Evolutionary conservation across 2,113 vertebrate genomes (phyloP).

Genomic region (Ancistrus triradiatus): DNA sequence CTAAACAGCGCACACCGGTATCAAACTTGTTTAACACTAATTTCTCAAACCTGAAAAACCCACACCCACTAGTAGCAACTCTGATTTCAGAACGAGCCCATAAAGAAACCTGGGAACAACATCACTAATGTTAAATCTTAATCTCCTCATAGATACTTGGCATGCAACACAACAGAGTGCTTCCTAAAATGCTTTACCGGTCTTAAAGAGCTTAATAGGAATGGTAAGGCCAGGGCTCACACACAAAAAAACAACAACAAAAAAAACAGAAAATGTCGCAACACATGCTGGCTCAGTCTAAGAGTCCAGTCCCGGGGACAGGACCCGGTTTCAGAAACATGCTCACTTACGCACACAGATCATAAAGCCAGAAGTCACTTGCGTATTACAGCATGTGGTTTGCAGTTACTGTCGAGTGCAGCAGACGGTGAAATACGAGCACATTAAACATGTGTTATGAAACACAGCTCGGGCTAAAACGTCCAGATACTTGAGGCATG

Average conservation of each 20-base stretch:
- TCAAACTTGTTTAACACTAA: too few relatives aligned
- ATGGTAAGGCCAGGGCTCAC: background rate
- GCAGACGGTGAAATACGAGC: slow-evolving; percentile 17
- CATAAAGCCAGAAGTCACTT: background rate
- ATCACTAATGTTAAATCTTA: too few relatives aligned
- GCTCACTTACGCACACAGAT: background rate
- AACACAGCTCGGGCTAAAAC: slow-evolving; percentile 7
- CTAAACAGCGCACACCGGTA: too few relatives aligned
- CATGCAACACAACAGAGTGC: slow-evolving; percentile 6
- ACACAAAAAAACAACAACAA: background rate
- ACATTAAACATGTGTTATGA: slow-evolving; percentile 4
- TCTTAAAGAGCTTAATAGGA: slow-evolving; percentile 21
- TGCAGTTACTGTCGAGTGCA: slow-evolving; percentile 10
- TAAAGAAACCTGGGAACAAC: too few relatives aligned
- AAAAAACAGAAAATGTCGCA: background rate
- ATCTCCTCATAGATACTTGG: slow-evolving; percentile 11
- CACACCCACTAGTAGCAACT: too few relatives aligned
- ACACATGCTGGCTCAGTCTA: background rate
- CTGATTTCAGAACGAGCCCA: too few relatives aligned
- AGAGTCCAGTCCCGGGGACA: background rate
- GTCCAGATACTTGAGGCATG: background rate
- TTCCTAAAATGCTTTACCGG: slow-evolving; percentile 1
- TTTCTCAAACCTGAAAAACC: too few relatives aligned
- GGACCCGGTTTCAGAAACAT: background rate
- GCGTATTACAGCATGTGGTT: slow-evolving; percentile 10